Base-by-base conservation (phyloP, 2,797 vertebrate species). In the Neopelma chrysocephalum region DNA sequence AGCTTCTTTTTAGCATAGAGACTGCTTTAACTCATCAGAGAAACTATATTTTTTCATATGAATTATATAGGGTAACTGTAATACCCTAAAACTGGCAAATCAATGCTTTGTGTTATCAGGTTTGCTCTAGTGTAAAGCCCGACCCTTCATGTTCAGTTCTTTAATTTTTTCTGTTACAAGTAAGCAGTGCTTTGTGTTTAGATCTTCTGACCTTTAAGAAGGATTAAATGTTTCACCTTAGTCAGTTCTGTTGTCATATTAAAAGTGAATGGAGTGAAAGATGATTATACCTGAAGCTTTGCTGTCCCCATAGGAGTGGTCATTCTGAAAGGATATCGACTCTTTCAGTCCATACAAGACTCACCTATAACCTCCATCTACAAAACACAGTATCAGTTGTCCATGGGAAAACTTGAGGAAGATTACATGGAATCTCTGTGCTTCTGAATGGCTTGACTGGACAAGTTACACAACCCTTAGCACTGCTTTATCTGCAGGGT, bases 131-230 rank as follows among this genome's bases (percentile, higher is more conserved):
- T 38, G n/a, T 25, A 87, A 84, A 72, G 10, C 14, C 20, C 85
- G 60, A 85, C 64, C 12, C 62, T 62, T 4, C 21, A 2, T 1
- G 3, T 66, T 62, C 31, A 27, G 2, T 51, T 65, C 38, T 69
- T 93, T 58, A 85, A 32, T 66, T 88, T 78, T 64, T 86, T 68
- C 34, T 82, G 16, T 61, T 54, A 34, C 29, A 87, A 89, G 42
- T 47, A 81, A 86, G 72, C 23, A 57, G 27, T 47, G 20, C 23
- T 87, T 77, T 90, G 38, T 62, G 15, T 57, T 92, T 64, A 69
- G 69, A 54, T 92, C 53, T 76, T 77, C 53, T 94, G 90, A 87
- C 77, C 48, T 83, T 86, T 78, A 53, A 66, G 38, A 64, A 91
- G 60, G 53, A 91, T 91, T 81, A 71, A 70, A 26, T 50, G 25